These are phyloP conservation scores for Clostera curtula DNA, from an alignment of 2,888 invertebrate genomes.

Conservation along the genomic window DNA sequence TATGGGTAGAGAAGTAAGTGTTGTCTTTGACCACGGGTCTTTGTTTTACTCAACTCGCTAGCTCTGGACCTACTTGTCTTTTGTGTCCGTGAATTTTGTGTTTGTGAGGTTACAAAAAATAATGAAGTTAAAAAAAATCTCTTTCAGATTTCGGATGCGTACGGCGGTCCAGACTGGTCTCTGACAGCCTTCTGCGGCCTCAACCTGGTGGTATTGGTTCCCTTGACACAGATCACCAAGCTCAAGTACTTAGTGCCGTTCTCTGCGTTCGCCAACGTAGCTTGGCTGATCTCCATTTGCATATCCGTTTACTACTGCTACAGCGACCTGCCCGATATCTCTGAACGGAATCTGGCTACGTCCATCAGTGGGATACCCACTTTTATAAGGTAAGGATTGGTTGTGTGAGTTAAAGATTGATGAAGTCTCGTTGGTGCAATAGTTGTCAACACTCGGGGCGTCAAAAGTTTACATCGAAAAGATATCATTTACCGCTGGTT, in stretches of 20 bases:
- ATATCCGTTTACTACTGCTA: conserved; percentile 91
- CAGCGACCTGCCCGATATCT: conserved; percentile 56
- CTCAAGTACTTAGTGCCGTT: conserved; percentile 91
- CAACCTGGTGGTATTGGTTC: conserved; percentile 79
- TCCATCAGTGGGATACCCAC: conserved; percentile 81
- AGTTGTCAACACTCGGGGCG: too few relatives aligned
- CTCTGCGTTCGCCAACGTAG: conserved; percentile 89
- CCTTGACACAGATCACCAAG: conserved; percentile 83
- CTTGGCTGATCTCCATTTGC: conserved; percentile 84
- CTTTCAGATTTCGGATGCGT: conserved; percentile 70
- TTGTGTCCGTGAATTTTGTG: too few relatives aligned
- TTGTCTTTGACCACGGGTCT: too few relatives aligned
- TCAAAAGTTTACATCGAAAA: too few relatives aligned
- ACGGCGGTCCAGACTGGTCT: conserved; percentile 70
- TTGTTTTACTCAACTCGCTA: too few relatives aligned
- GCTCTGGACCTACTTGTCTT: too few relatives aligned
- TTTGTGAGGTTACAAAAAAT: too few relatives aligned
- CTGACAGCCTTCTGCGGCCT: conserved; percentile 79
- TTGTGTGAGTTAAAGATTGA: neutral
- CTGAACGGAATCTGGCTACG: conserved; percentile 60
- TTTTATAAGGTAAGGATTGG: conserved; percentile 80
- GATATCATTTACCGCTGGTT: too few relatives aligned
- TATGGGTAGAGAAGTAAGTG: too few relatives aligned
- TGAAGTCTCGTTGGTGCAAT: too few relatives aligned
- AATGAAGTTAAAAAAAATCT: neutral